Percentiles rank a stretch among this genome's conserved stretches.
These are phyloP conservation scores for Myiotriccus ornatus DNA, from an alignment of 2,797 vertebrate species.

Conservation along the genomic window DNA sequence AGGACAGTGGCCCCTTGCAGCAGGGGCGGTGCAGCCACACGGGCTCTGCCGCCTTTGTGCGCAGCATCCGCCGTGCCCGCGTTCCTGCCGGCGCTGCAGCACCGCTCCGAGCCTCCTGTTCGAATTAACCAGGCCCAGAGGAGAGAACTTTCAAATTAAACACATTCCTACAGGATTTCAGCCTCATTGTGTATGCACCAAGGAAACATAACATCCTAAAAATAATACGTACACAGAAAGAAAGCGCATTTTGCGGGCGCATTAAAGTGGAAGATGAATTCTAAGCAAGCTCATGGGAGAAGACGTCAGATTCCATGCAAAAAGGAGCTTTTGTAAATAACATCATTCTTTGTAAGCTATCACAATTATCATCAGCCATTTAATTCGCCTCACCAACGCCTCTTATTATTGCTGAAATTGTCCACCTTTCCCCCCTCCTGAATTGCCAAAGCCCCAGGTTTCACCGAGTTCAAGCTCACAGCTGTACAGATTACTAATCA, in stretches of 20 bases:
- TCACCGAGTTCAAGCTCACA: constrained; percentile 30
- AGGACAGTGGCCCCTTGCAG: not conserved
- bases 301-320: constrained; percentile 92
- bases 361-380: constrained; percentile 68
- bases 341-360: constrained; percentile 83
- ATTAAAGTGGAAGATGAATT: constrained; percentile 91
- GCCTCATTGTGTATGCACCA: constrained; percentile 95
- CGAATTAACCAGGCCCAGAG: constrained; percentile 99
- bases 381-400: constrained; percentile 64
- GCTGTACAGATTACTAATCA: constrained; percentile 26
- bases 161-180: constrained; percentile 95
- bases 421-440: constrained; percentile 29
- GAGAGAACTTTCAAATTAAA: constrained; percentile 98
- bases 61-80: not conserved
- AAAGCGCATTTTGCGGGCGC: constrained; percentile 89
- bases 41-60: constrained; percentile 6
- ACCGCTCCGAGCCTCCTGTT: constrained; percentile 80
- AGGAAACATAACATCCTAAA: constrained; percentile 97
- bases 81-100: constrained; percentile 51
- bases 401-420: constrained; percentile 55
- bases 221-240: constrained; percentile 91
- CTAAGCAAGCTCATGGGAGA: constrained; percentile 89
- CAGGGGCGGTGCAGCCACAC: too few relatives aligned
- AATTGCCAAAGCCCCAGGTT: constrained; percentile 46
- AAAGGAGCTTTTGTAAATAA: constrained; percentile 91